Conservation (phyloP, 35 echinoderm and acorn worm genomes). For the Ophiothrix spiculata region DNA sequence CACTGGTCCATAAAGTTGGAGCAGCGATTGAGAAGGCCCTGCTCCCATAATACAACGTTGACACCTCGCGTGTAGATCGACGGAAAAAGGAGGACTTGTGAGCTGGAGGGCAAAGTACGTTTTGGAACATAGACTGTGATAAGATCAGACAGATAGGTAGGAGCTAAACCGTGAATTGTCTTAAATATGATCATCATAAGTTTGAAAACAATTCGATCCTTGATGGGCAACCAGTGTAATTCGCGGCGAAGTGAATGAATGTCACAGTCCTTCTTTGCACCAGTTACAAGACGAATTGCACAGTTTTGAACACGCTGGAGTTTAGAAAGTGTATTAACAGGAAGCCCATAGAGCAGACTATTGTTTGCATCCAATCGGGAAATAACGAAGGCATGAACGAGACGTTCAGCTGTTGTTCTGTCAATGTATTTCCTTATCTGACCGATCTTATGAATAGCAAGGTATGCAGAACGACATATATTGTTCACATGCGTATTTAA, state of each 20-base stretch:
- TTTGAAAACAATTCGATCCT: too few species aligned
- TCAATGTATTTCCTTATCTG: slow-evolving; percentile 15
- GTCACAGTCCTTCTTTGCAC: neutral
- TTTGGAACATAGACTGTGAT: too few species aligned
- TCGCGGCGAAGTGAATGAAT: slow-evolving; percentile 26
- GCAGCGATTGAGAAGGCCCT: too few species aligned
- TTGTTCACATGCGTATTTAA: neutral
- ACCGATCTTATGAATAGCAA: neutral
- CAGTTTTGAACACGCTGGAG: slow-evolving; percentile 29
- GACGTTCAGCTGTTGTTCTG: neutral
- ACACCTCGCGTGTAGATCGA: too few species aligned
- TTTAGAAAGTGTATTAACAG: slow-evolving; percentile 11
- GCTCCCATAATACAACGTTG: too few species aligned
- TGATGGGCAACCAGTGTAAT: slow-evolving; percentile 46
- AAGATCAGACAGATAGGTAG: too few species aligned
- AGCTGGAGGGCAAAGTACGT: too few species aligned
- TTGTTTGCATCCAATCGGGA: slow-evolving; percentile 42
- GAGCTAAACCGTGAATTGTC: too few species aligned
- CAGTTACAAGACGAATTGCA: neutral
- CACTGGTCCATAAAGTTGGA: too few species aligned
- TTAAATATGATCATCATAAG: too few species aligned
- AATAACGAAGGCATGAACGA: slow-evolving; percentile 36
- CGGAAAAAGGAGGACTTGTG: too few species aligned
- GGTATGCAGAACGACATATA: neutral
- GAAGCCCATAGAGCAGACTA: slow-evolving; percentile 28